These are phyloP conservation scores for Lagodon rhomboides DNA, from an alignment of 2,797 vertebrate species.

Conservation along the genomic window DNA sequence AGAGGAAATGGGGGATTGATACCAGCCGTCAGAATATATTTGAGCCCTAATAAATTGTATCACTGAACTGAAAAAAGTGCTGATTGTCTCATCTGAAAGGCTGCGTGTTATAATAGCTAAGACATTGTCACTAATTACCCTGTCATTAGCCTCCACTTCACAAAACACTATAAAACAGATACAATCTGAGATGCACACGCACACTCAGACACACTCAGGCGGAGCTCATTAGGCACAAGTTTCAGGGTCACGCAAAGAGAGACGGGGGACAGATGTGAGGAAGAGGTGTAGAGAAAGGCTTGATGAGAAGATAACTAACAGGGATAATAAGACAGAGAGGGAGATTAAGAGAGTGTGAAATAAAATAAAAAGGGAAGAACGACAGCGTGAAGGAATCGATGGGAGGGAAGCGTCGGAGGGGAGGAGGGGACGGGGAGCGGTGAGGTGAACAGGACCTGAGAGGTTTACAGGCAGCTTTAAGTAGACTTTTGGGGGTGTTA, in stretches of 20 bases:
- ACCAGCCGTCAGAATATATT: constrained; percentile 27
- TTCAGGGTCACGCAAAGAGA: constrained; percentile 57
- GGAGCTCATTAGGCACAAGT: constrained; percentile 56
- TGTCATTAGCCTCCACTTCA: constrained; percentile 55
- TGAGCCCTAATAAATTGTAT: constrained; percentile 23
- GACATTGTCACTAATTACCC: constrained; percentile 59
- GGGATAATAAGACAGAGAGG: constrained; percentile 32
- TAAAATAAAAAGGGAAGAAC: constrained; percentile 1
- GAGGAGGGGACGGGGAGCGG: background rate
- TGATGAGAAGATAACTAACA: constrained; percentile 59
- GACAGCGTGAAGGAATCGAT: background rate
- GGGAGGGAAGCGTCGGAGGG: constrained; percentile 7
- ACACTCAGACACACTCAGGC: constrained; percentile 9
- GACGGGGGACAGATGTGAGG: constrained; percentile 40
- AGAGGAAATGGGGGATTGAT: background rate
- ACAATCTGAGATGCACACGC: constrained; percentile 32
- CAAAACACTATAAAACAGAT: constrained; percentile 39
- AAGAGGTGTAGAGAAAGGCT: constrained; percentile 38
- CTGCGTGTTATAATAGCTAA: constrained; percentile 29
- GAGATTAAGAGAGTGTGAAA: constrained; percentile 39
- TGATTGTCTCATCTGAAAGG: constrained; percentile 38
- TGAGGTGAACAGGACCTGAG: constrained; percentile 20
- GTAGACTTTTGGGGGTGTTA: constrained; percentile 39
- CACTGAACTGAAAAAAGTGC: constrained; percentile 20
- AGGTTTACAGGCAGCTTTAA: constrained; percentile 52